Evolutionary conservation across 2,888 invertebrate species (phyloP), one percentile per base, ranked within the genome.

Genomic region (Ochropleura leucogaster): DNA sequence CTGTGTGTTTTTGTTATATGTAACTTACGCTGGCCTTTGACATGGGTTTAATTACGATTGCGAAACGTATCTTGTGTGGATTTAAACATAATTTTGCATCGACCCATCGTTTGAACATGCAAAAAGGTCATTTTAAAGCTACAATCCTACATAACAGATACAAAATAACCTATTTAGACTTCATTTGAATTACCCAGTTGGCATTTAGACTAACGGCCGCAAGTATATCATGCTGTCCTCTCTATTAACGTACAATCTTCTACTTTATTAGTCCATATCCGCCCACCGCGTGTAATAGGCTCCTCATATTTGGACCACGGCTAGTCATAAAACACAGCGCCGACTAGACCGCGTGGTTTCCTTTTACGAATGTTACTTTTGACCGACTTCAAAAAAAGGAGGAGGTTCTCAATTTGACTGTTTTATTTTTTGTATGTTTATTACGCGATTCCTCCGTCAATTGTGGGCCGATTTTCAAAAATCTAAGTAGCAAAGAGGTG

Each of bases 221-320:
- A 40, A 67, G 79, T 80, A 67, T 64, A 68, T 77, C 70, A 73
- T 51, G 59, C 63, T 75, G 80, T 83, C 60, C 47, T 72, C 79
- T 80, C 68, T 63, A 71, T 69, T 73, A 77, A 69, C 72, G 70
- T 83, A 60, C 77, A 69, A 76, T 74, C 63, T 82, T 83, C 80
- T 68, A 70, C 78, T 84, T 80, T 84, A 83, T 81, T 83, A 77
- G 78, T 67, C 73, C 57, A 84, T 81, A 78, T 74, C 84, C 81
- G 78, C 81, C 84, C 78, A 83, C 84, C 0, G 16, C 46, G n/a
- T 75, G 71, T 72, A 77, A 77, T 77, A 74, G 69, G 53, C 53
- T 83, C 44, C 53, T 84, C 78, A 72, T 80, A 83, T 84, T 84
- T 74, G 72, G 84, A 84, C 57, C 74, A 84, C 64, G 70, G 74